Evolutionary conservation across 1,140 invertebrate genomes (phyloP), one percentile per base, ranked within the genome.

Genomic region (Drosophila albomicans): DNA sequence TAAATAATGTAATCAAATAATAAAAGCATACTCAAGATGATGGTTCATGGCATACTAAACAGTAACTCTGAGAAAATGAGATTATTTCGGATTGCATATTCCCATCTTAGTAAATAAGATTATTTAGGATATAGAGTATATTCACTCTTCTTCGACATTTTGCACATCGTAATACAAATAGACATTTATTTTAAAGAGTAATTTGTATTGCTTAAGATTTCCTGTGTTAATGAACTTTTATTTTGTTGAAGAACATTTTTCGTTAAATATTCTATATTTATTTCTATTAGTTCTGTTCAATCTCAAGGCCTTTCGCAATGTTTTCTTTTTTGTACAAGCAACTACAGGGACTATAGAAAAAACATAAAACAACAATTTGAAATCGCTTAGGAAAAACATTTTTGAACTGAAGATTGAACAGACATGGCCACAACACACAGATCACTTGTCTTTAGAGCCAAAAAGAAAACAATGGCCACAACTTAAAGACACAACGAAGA

Each of bases 261-360:
- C 13, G n/a, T 8, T 16, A 57, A 46, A 61, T 48, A 32, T 61
- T 46, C 28, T 48, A 48, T 48, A 61, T 61, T 61, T 46, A 32
- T 61, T 48, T 61, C 43, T 15, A 48, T 25, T 16, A 32, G 58
- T 61, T 61, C 13, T 70, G 28, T 48, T 64, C 51, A 64, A 49
- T 41, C 32, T 65, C 69, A 49, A 58, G 52, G 43, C 32, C 51
- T 65, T 65, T 54, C 38, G 51, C 61, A 57, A 57, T 65, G 32
- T 63, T 56, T 56, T 46, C 13, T 20, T 56, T 32, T 38, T 38
- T 38, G 35, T 38, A 45, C 13, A 6, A 25, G 8, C 65, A 68
- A 30, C 48, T 52, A 52, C 10, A 25, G 28, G 58, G 41, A n/a
- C 41, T 43, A 30, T n/a, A 16, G 30, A 38, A 56, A 54, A 56